Percentiles rank a stretch among this genome's conserved stretches.
These are phyloP conservation scores for Malthinus seriepunctatus DNA, from an alignment of 2,888 invertebrate species.

Conservation along the genomic window DNA sequence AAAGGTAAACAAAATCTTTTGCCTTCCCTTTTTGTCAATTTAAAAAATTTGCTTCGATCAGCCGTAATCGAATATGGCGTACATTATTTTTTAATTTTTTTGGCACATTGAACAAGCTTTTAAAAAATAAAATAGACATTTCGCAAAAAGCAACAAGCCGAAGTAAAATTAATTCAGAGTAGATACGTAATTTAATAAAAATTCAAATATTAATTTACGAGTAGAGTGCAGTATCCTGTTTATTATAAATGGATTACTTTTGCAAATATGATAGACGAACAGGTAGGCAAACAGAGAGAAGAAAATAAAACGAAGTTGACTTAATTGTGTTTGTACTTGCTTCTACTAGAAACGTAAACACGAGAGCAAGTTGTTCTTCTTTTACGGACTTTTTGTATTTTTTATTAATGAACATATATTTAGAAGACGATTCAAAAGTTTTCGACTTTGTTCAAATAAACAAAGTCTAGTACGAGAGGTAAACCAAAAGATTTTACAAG, in stretches of 20 bases:
- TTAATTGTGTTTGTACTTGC: conserved; percentile 20
- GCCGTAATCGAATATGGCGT: too few relatives aligned
- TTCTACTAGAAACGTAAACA: neutral
- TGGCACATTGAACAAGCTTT: too few relatives aligned
- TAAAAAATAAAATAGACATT: neutral
- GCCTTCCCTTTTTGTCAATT: too few relatives aligned
- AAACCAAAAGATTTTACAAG: neutral
- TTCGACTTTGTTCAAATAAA: neutral
- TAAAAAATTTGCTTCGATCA: too few relatives aligned
- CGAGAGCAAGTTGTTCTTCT: neutral
- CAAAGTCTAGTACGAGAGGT: neutral
- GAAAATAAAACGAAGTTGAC: conserved; percentile 36
- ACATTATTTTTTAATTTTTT: too few relatives aligned
- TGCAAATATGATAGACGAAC: conserved; percentile 42
- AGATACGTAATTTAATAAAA: conserved; percentile 43
- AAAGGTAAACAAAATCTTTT: too few relatives aligned
- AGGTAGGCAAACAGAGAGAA: conserved; percentile 35
- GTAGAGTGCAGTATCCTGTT: conserved; percentile 42
- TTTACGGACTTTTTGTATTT: neutral
- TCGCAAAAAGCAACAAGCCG: conserved; percentile 22
- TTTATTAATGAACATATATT: neutral
- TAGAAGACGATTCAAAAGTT: neutral
- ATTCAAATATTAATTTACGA: conserved; percentile 46
- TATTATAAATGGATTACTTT: conserved; percentile 46
- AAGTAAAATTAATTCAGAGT: conserved; percentile 22